Evolutionary conservation across 2,888 invertebrate genomes (phyloP).

Genomic region (Ennomos erosarius): DNA sequence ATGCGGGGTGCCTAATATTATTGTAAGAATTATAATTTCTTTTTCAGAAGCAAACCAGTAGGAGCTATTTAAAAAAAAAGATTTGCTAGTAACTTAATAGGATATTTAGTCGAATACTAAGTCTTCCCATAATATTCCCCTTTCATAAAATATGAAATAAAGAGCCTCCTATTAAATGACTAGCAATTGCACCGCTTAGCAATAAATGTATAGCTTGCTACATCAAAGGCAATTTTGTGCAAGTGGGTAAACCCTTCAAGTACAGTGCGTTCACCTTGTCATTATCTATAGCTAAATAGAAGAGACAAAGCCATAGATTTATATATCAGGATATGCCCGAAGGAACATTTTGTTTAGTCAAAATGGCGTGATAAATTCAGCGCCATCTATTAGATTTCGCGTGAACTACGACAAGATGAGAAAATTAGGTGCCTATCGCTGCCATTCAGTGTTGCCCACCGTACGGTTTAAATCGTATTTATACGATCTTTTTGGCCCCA

Average conservation of each 20-base stretch:
- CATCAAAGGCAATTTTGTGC: constrained; percentile 22
- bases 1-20: constrained; percentile 6
- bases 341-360: too few species aligned
- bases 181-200: constrained; percentile 14
- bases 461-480: too few species aligned
- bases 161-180: constrained; percentile 12
- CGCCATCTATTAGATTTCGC: too few species aligned
- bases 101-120: background rate
- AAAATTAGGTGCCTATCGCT: too few species aligned
- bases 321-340: too few species aligned
- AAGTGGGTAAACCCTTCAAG: constrained; percentile 24
- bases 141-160: constrained; percentile 13
- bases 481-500: too few species aligned
- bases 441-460: too few species aligned
- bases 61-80: too few species aligned
- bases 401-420: too few species aligned
- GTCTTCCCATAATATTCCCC: constrained; percentile 4
- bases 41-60: too few species aligned
- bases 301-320: too few species aligned
- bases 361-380: too few species aligned
- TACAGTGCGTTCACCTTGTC: constrained; percentile 23
- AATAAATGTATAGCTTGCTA: constrained; percentile 17
- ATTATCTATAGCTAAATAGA: constrained; percentile 42
- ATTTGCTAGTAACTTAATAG: background rate
- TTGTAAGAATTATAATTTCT: background rate